Percentiles rank a stretch among this genome's conserved stretches.
Conservation (phyloP, 30 jellyfish, hydroid and myxozoan species). For the Hydractinia symbiolongicarpus region DNA sequence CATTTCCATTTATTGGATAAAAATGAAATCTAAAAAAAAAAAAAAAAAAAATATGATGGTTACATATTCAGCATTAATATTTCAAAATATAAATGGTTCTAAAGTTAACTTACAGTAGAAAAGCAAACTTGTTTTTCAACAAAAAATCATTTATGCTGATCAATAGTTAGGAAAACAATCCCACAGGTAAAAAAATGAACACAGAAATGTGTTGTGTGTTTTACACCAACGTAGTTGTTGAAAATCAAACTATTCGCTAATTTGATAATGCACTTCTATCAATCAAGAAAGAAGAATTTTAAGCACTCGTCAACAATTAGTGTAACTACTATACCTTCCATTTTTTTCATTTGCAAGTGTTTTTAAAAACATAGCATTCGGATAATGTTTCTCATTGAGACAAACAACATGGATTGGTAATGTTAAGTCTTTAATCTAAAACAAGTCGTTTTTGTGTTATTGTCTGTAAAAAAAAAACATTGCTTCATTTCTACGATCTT, state of each 20-base stretch:
- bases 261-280: too few relatives aligned
- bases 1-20: conserved; percentile 38
- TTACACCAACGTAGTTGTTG: too few relatives aligned
- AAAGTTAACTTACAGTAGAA: not conserved
- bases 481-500: too few relatives aligned
- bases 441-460: too few relatives aligned
- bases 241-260: too few relatives aligned
- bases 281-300: too few relatives aligned
- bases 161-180: too few relatives aligned
- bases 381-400: conserved; percentile 45
- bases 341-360: conserved; percentile 46
- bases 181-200: too few relatives aligned
- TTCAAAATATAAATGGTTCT: not conserved
- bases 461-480: too few relatives aligned
- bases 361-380: conserved; percentile 42
- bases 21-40: conserved; percentile 59
- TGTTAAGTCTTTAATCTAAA: conserved; percentile 56
- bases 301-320: too few relatives aligned
- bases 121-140: not conserved
- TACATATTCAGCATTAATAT: not conserved
- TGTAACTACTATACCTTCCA: conserved; percentile 49
- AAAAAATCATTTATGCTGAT: too few relatives aligned
- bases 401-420: conserved; percentile 49
- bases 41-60: not conserved
- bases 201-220: too few relatives aligned